Percentiles rank a stretch among this genome's conserved stretches.
Conservation (phyloP, 1,140 invertebrate species). For the Stratiolaelaps scimitus region DNA sequence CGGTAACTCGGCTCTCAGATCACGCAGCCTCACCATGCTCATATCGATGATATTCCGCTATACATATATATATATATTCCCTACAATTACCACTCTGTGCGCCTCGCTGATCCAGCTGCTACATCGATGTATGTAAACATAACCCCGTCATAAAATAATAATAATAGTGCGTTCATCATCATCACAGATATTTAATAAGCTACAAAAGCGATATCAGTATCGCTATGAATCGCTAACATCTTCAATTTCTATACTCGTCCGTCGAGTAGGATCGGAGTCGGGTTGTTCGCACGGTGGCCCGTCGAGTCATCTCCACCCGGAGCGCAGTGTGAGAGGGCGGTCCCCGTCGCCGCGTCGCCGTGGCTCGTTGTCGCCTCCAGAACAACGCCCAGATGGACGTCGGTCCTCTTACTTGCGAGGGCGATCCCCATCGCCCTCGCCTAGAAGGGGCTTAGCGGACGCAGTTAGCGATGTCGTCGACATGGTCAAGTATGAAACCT, state of each 20-base stretch:
- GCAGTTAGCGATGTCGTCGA: conserved; percentile 85
- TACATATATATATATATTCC: too few relatives aligned
- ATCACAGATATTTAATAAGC: too few relatives aligned
- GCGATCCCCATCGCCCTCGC: conserved; percentile 45
- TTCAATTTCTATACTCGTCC: not conserved
- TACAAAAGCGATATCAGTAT: not conserved
- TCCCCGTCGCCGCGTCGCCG: conserved; percentile 35
- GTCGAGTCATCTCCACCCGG: conserved; percentile 34
- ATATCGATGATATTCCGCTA: too few relatives aligned
- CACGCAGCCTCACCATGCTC: too few relatives aligned
- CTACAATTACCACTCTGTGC: too few relatives aligned
- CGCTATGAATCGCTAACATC: not conserved
- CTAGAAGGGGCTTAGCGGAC: conserved; percentile 72
- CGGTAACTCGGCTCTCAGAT: too few relatives aligned
- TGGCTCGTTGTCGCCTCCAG: conserved; percentile 28
- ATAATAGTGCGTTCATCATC: too few relatives aligned
- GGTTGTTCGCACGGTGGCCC: conserved; percentile 19
- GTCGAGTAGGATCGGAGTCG: conserved; percentile 22
- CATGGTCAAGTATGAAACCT: conserved; percentile 71
- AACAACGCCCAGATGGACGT: conserved; percentile 28
- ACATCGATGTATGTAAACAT: too few relatives aligned
- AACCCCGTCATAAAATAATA: too few relatives aligned
- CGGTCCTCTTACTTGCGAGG: conserved; percentile 27
- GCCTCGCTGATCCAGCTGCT: too few relatives aligned
- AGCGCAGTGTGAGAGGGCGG: conserved; percentile 30